phyloP scores from a whole-genome alignment of 1,140 invertebrate species.

The Ceratosolen fusciceps region DNA sequence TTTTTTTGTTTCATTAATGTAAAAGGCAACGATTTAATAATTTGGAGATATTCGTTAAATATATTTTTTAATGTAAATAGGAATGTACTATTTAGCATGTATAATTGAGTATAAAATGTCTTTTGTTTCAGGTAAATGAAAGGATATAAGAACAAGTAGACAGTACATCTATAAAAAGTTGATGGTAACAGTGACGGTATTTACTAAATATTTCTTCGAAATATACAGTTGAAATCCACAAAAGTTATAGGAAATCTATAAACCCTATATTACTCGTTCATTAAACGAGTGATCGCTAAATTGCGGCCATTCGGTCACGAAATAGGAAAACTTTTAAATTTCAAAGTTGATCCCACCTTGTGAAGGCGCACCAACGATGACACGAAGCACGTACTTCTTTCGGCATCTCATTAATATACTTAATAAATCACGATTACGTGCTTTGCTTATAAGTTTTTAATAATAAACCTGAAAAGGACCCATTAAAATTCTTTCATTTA shows the following conservation, averaged over 20 bases:
- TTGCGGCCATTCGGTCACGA: neutral
- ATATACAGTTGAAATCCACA: too few relatives aligned
- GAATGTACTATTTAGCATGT: too few relatives aligned
- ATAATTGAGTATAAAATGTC: neutral
- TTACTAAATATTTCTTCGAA: too few relatives aligned
- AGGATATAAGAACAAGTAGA: neutral
- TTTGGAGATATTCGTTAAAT: too few relatives aligned
- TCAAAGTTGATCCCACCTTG: neutral
- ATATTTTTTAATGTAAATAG: too few relatives aligned
- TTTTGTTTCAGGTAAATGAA: constrained; percentile 23
- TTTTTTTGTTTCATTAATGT: too few relatives aligned
- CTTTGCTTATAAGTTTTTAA: neutral
- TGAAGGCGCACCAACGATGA: neutral
- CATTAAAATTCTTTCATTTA: neutral
- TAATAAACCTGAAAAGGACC: neutral
- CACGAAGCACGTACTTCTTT: neutral
- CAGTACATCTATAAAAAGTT: neutral
- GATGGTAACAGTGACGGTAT: neutral
- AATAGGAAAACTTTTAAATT: neutral
- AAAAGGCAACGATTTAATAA: too few relatives aligned
- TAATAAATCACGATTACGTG: constrained; percentile 6
- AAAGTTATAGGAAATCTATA: too few relatives aligned
- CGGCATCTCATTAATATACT: neutral
- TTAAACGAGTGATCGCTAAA: too few relatives aligned
- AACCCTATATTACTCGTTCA: too few relatives aligned